phyloP scores from a whole-genome alignment of 2,113 vertebrate genomes.

The Panurus biarmicus region DNA sequence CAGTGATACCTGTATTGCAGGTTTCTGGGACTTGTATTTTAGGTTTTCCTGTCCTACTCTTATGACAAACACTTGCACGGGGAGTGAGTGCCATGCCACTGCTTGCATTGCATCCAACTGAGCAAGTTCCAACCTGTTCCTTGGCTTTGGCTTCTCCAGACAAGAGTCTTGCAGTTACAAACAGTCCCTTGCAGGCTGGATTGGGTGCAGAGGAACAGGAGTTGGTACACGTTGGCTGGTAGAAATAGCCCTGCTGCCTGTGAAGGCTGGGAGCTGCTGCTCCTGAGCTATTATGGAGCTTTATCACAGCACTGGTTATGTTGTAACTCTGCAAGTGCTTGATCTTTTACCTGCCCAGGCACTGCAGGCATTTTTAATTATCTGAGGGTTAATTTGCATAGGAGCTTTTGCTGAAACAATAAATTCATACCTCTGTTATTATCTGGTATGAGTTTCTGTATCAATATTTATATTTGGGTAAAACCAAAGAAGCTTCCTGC shows the following conservation, averaged over 20 bases:
- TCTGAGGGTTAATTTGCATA: background rate
- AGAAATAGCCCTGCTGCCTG: background rate
- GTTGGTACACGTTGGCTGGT: background rate
- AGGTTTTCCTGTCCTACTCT: background rate
- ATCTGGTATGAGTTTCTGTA: background rate
- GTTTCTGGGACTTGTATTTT: conserved; percentile 40
- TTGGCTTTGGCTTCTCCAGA: background rate
- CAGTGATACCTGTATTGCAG: conserved; percentile 42
- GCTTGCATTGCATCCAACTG: background rate
- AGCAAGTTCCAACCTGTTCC: conserved; percentile 15
- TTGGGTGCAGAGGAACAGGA: background rate
- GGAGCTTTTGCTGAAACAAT: conserved; percentile 48
- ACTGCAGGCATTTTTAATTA: conserved; percentile 49
- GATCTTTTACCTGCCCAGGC: conserved; percentile 28
- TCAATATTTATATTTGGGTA: conserved; percentile 13
- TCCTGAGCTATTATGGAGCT: background rate
- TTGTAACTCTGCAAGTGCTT: conserved; percentile 31
- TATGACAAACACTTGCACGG: background rate
- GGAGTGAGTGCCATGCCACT: background rate
- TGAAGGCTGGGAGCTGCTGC: background rate
- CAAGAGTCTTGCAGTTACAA: background rate
- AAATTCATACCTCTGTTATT: conserved; percentile 13
- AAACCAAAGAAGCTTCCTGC: conserved; percentile 5
- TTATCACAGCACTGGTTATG: background rate
- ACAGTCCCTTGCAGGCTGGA: background rate